Evolutionary conservation across 2,797 vertebrate genomes (phyloP).

Genomic region (Oreochromis mossambicus): DNA sequence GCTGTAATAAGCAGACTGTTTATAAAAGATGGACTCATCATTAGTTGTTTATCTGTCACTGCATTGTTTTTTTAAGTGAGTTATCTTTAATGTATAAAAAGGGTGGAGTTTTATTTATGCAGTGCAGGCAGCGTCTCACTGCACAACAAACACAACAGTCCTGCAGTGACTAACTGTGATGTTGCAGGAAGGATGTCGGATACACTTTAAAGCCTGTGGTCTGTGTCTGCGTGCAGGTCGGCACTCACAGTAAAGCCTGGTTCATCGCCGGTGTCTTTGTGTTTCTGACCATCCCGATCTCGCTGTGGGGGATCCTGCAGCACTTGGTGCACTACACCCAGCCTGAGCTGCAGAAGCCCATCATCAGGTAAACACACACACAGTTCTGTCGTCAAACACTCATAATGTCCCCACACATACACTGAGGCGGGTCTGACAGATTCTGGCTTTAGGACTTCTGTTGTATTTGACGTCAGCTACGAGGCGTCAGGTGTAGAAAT

Average conservation of each 20-base stretch:
- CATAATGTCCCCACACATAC: not conserved
- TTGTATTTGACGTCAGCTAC: not conserved
- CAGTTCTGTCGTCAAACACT: not conserved
- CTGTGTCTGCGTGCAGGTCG: slow-evolving; percentile 71
- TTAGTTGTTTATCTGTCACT: not conserved
- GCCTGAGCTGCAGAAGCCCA: slow-evolving; percentile 92
- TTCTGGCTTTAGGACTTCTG: not conserved
- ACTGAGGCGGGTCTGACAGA: not conserved
- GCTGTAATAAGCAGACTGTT: not conserved
- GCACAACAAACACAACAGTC: not conserved
- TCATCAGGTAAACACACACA: slow-evolving; percentile 81
- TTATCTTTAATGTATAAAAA: not conserved
- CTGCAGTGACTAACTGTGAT: fast-evolving
- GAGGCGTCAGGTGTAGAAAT: not conserved
- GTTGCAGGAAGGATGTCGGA: not conserved
- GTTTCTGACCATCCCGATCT: slow-evolving; percentile 90
- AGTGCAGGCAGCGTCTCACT: not conserved
- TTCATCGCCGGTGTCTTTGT: slow-evolving; percentile 84
- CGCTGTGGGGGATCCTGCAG: slow-evolving; percentile 92
- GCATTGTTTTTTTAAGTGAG: not conserved
- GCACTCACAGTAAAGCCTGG: slow-evolving; percentile 92
- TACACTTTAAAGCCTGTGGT: not conserved
- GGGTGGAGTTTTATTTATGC: fast-evolving
- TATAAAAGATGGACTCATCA: not conserved
- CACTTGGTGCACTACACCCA: slow-evolving; percentile 95